Base-by-base conservation (phyloP, 2,888 invertebrate species). In the Rhagium mordax region DNA sequence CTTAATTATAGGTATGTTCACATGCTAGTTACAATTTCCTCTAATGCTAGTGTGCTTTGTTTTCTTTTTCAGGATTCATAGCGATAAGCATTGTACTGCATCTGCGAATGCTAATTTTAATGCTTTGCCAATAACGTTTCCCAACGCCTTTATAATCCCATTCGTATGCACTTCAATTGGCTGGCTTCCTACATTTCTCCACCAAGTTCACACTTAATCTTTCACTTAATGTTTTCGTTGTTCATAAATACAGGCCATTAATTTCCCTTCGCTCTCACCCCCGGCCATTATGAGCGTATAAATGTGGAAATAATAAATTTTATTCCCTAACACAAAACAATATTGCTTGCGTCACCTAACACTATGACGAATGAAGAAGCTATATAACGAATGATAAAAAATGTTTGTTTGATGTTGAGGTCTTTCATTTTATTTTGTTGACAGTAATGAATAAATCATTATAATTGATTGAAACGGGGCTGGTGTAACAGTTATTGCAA, bases 1-100 rank as follows among this genome's bases (percentile, higher is more conserved):
- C 76, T 55, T 76, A 79, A 79, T 82, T 80, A 78, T 78, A 72
- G 74, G 74, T 70, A 61, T 72, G 55, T 41, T 66, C 41, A 33
- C 61, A 71, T 64, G 65, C 71, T 70, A 48, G 70, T 72, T 59
- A 74, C 74, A 74, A 74, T 77, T 77, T 72, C 72, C 75, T 69
- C 59, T 67, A 49, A 70, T 57, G 16, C 49, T 51, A 27, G 51
- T 49, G n/a, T 27, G 29, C 49, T 41, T 61, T 18, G 41, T 61
- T 61, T 61, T 61, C 61, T 47, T 61, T 21, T 24, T 8, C 15
- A 7, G 20, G 21, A n/a, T 21, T 15, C 15, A 21, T 5, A 20
- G 33, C 7, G 29, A 57, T 59, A 33, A 59, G 29, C 33, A 21
- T n/a, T 61, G 61, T 47, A 21, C 61, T 21, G 16, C 7, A 47